Evolutionary conservation across 2,797 vertebrate species (phyloP).

Genomic region (Taenioides sp.): DNA sequence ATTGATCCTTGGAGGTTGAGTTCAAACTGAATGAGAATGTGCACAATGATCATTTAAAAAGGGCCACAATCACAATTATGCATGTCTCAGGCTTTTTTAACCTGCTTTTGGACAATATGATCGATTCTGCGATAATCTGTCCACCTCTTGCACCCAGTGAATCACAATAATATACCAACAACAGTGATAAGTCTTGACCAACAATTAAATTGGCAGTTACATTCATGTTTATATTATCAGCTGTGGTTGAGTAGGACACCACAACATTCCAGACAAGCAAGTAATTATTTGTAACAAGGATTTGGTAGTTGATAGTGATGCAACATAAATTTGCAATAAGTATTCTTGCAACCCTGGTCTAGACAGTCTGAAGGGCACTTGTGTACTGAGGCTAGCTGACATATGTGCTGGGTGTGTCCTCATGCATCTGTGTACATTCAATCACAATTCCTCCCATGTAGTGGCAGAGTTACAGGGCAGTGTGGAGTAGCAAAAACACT

Average conservation of each 20-base stretch:
- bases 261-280: neutral
- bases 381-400: conserved; percentile 58
- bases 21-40: neutral
- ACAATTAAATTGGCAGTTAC: neutral
- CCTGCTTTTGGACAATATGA: neutral
- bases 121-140: no score
- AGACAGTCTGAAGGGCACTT: conserved; percentile 56
- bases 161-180: no score
- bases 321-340: neutral
- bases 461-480: conserved; percentile 35
- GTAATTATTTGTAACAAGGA: neutral
- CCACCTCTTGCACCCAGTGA: no score
- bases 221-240: neutral
- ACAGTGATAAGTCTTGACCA: neutral
- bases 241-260: neutral
- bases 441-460: conserved; percentile 31
- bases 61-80: no score
- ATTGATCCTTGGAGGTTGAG: neutral
- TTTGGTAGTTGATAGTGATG: neutral
- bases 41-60: neutral
- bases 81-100: neutral
- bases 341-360: conserved; percentile 18
- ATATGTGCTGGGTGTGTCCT: conserved; percentile 59
- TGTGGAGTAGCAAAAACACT: conserved; percentile 6
- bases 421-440: conserved; percentile 57